Evolutionary conservation across 2,113 vertebrate genomes (phyloP), one percentile per base, ranked within the genome.

Genomic region (Saiga tatarica): DNA sequence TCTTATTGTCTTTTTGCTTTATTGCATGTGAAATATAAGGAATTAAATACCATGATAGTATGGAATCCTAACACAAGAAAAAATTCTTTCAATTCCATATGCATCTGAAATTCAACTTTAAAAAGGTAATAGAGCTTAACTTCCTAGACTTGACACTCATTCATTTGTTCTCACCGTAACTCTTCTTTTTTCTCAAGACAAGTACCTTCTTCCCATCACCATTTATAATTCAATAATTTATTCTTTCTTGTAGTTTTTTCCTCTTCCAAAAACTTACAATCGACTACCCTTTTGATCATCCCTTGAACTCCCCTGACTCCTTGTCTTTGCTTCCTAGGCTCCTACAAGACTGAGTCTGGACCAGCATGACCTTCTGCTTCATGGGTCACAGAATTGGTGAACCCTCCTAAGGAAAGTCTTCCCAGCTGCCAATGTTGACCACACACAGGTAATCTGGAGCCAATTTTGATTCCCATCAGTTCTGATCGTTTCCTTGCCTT

Each of bases 1-100:
- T 97, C 53, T 57, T 88, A 86, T 52, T 57, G 93, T 36, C 95
- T 93, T 89, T 89, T 45, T 97, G 25, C 23, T 95, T 95, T 87
- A 89, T 45, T 97, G 23, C 26, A 47, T 0, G 30, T 19, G 21
- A 79, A 53, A 64, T 52, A 13, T 1, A 23, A 23, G 21, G 30
- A 86, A 79, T 57, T 53, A 83, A 67, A 78, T 30, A 1, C 2
- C 7, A n/a, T 26, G 14, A 15, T 14, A 53, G 47, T 45, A 55
- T 55, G 28, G 33, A 50, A 45, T 53, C 28, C 55, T 42, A 52
- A 52, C 11, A 21, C 2, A n/a, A 55, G 12, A 5, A 88, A 81
- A 76, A 4, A 52, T 86, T 45, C 39, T 67, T 87, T 36, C 11
- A 60, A 78, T 52, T 45, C 50, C 13, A 25, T 33, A 28, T 13